phyloP scores from a whole-genome alignment of 2,113 vertebrate species.

The Oophaga pumilio region DNA sequence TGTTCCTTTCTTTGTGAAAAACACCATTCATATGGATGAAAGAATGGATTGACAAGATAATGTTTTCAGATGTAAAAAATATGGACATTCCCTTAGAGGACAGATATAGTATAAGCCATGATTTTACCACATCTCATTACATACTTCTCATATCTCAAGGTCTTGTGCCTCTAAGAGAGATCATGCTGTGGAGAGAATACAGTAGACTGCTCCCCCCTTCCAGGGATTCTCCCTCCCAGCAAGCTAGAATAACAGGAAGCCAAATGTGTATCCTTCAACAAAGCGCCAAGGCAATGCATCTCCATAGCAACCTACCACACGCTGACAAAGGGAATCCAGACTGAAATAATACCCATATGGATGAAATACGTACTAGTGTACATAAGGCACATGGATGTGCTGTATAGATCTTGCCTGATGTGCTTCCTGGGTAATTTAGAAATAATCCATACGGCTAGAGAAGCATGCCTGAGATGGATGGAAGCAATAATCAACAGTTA shows the following conservation, averaged over 20 bases:
- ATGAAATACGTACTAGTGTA: background rate
- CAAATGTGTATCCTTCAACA: slow-evolving; percentile 51
- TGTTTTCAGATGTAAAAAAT: background rate
- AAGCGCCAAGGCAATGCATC: slow-evolving; percentile 45
- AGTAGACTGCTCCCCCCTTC: slow-evolving; percentile 21
- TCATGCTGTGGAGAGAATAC: background rate
- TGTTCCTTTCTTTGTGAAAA: background rate
- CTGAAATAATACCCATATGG: background rate
- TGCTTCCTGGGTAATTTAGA: background rate
- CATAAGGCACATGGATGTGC: background rate
- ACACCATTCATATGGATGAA: background rate
- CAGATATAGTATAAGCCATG: background rate
- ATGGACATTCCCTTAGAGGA: background rate
- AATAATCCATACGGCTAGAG: too few relatives aligned
- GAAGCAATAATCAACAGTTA: too few relatives aligned
- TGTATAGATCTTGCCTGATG: background rate
- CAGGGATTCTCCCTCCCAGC: slow-evolving; percentile 18
- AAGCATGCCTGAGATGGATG: too few relatives aligned
- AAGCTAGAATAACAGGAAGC: slow-evolving; percentile 43
- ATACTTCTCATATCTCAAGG: background rate
- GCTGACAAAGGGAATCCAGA: slow-evolving; percentile 36
- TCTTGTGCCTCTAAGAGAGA: background rate
- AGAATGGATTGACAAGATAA: background rate
- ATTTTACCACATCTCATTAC: background rate
- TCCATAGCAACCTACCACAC: slow-evolving; percentile 44